phyloP scores from a whole-genome alignment of 1,140 invertebrate genomes.

The Scylla paramamosain region DNA sequence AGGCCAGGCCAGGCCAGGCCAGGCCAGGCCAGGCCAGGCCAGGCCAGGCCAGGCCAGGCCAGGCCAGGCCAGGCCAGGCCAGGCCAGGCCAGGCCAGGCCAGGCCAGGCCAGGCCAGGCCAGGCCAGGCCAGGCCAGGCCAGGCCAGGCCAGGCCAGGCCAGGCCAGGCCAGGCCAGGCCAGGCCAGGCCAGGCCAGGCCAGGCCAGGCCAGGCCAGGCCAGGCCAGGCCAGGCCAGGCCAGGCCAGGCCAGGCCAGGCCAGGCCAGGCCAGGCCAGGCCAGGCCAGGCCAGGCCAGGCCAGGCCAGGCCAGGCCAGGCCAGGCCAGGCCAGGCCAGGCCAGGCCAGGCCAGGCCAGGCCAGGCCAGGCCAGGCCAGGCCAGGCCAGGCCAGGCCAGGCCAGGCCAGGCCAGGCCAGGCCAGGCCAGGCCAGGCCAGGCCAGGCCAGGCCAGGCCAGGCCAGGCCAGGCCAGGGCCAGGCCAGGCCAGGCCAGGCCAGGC shows the following conservation, averaged over 20 bases:
- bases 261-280: neutral
- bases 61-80: slow-evolving; percentile 74
- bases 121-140: slow-evolving; percentile 77
- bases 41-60: slow-evolving; percentile 78
- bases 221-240: slow-evolving; percentile 66
- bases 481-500: slow-evolving; percentile 47
- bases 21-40: slow-evolving; percentile 76
- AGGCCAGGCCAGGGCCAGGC: slow-evolving; percentile 73
- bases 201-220: slow-evolving; percentile 76
- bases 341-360: slow-evolving; percentile 75
- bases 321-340: neutral
- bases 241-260: neutral
- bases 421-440: slow-evolving; percentile 75
- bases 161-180: slow-evolving; percentile 77
- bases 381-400: slow-evolving; percentile 76
- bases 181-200: slow-evolving; percentile 74
- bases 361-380: slow-evolving; percentile 75
- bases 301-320: neutral
- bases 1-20: slow-evolving; percentile 75
- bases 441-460: neutral
- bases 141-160: slow-evolving; percentile 77
- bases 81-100: slow-evolving; percentile 75
- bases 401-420: slow-evolving; percentile 76
- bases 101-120: slow-evolving; percentile 44
- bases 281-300: neutral